These are phyloP conservation scores for Coenonympha arcania DNA, from an alignment of 2,888 invertebrate genomes.

Conservation along the genomic window DNA sequence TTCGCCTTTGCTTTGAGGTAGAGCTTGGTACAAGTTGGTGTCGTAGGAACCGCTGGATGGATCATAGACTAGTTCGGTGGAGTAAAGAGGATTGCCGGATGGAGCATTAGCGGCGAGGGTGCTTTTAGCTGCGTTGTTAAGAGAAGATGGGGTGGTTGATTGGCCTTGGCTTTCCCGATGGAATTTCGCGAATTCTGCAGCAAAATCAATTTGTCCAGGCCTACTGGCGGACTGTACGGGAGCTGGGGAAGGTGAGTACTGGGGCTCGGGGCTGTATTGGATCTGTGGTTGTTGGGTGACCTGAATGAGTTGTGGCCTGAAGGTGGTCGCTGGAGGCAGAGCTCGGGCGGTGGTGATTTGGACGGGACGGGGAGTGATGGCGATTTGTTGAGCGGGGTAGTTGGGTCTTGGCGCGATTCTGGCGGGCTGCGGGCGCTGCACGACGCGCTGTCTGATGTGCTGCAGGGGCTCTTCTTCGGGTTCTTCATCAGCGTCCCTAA, in stretches of 20 bases:
- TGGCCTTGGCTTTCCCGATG: slow-evolving; percentile 77
- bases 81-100: slow-evolving; percentile 79
- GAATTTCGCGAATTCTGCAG: slow-evolving; percentile 83
- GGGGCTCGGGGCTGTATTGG: slow-evolving; percentile 44
- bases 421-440: slow-evolving; percentile 56
- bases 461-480: slow-evolving; percentile 70
- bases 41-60: slow-evolving; percentile 85
- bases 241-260: slow-evolving; percentile 56
- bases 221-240: slow-evolving; percentile 48
- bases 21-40: slow-evolving; percentile 82
- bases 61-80: slow-evolving; percentile 84
- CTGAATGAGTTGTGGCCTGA: slow-evolving; percentile 76
- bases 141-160: slow-evolving; percentile 62
- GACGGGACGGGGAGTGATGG: slow-evolving; percentile 76
- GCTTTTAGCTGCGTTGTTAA: slow-evolving; percentile 53
- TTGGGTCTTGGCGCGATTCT: slow-evolving; percentile 41
- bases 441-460: slow-evolving; percentile 63
- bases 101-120: slow-evolving; percentile 51
- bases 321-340: slow-evolving; percentile 78
- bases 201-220: slow-evolving; percentile 76
- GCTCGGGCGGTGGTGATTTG: slow-evolving; percentile 65
- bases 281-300: slow-evolving; percentile 73
- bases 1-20: slow-evolving; percentile 82
- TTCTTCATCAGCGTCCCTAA: slow-evolving; percentile 77
- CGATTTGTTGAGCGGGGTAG: slow-evolving; percentile 69